Base-by-base conservation (phyloP, 2,888 invertebrate species). In the Ochropleura plecta region DNA sequence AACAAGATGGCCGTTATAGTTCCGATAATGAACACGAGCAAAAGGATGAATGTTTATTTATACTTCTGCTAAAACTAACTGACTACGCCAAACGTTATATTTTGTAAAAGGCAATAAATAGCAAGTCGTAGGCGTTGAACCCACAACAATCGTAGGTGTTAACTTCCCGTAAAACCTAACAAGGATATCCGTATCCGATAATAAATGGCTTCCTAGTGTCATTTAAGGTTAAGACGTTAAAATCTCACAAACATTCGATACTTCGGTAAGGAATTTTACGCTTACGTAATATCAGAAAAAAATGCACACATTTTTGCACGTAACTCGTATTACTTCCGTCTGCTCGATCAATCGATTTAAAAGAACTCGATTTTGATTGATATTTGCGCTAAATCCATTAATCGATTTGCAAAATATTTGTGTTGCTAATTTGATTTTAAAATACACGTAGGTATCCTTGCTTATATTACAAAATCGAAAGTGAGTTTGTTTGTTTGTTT, bases 101-200 rank as follows among this genome's bases (percentile, higher is more conserved):
- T 71, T 78, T 65, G 8, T 0, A 5, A 40, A 49, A 55, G 18
- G 80, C 64, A 70, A 62, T n/a, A 84, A 60, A 70, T 57, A 30
- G 30, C 16, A 16, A 48, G 46, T 48, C 0, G 5, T 59, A 9
- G 59, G 59, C 9, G 59, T 59, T 16, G 59, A 30, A 30, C 30
- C 30, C 30, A 30, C 55, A 40, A 73, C 60, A 30, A 42, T 40
- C 62, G 62, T 82, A 53, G 70, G 70, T 78, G 76, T 76, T 30
- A 48, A 59, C 62, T 74, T 83, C 68, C 76, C 73, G 69, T 86
- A 79, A 79, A 80, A 75, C 67, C 30, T 74, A 85, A 85, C 73
- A 67, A 85, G 87, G 87, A 85, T 78, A 79, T 86, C 85, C 85
- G 78, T 48, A 85, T 82, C 42, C 64, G 46, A 82, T 76, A 76